Conservation (phyloP, 2,113 vertebrate species). For the Mastomys natalensis region DNA sequence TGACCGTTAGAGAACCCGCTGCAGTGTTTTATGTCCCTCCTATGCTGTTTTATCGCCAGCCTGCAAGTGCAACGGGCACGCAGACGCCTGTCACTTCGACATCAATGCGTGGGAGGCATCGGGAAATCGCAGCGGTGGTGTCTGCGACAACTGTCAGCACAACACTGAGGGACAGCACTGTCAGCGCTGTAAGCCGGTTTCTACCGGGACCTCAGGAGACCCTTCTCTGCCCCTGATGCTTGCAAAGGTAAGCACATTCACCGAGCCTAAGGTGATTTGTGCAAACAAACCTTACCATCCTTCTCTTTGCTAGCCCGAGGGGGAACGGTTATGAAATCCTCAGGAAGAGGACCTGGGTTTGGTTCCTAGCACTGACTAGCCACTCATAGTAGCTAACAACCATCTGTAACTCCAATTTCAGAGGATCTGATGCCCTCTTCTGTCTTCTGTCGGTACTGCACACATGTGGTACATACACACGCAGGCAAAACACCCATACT, state of each 20-base stretch:
- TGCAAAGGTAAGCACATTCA: conserved; percentile 92
- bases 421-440: neutral
- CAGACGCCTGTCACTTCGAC: conserved; percentile 94
- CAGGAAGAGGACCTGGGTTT: neutral
- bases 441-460: neutral
- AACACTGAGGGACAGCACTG: conserved; percentile 95
- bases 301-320: conserved; percentile 11
- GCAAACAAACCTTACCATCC: neutral
- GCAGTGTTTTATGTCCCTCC: conserved; percentile 31
- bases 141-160: conserved; percentile 94
- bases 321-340: neutral
- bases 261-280: neutral
- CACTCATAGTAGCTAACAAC: neutral
- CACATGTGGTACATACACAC: neutral
- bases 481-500: neutral
- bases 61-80: conserved; percentile 96
- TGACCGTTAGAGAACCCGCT: neutral
- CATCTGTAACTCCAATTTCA: neutral
- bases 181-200: conserved; percentile 94
- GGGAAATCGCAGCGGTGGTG: conserved; percentile 93
- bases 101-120: conserved; percentile 92
- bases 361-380: neutral
- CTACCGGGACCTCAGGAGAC: conserved; percentile 92
- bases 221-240: conserved; percentile 90
- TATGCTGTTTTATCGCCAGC: conserved; percentile 84